Evolutionary conservation across 2,888 invertebrate species (phyloP).

Genomic region (Boloria euphrosyne): DNA sequence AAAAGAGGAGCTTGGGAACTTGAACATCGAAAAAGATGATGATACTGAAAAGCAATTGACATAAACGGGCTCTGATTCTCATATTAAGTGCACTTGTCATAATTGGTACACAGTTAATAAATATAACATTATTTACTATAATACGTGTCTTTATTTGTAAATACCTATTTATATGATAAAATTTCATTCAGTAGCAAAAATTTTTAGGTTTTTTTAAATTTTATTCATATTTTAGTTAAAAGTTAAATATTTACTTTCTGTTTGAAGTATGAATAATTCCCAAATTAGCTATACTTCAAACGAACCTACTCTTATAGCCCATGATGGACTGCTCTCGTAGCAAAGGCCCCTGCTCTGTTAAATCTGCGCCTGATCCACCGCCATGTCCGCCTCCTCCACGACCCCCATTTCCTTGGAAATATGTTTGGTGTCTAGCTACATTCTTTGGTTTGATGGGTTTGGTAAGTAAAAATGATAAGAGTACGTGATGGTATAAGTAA

Average conservation of each 20-base stretch:
- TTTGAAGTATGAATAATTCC: neutral
- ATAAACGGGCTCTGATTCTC: constrained; percentile 61
- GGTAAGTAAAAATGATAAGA: constrained; percentile 50
- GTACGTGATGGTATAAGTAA: neutral
- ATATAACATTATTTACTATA: constrained; percentile 3
- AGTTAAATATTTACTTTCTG: neutral
- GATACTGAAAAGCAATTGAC: constrained; percentile 44
- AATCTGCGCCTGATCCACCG: constrained; percentile 53
- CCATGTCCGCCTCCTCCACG: constrained; percentile 64
- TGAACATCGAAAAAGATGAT: constrained; percentile 38
- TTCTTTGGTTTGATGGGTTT: constrained; percentile 61
- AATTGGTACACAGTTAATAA: constrained; percentile 9
- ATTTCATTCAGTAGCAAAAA: too few relatives aligned
- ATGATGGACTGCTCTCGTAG: constrained; percentile 61
- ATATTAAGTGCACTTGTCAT: neutral
- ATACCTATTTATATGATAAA: too few relatives aligned
- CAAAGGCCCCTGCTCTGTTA: constrained; percentile 59
- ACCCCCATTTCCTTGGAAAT: constrained; percentile 67
- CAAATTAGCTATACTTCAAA: too few relatives aligned
- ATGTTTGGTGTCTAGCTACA: constrained; percentile 51
- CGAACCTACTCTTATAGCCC: constrained; percentile 54
- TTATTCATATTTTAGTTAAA: neutral
- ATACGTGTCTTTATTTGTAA: constrained; percentile 11
- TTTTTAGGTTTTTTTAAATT: too few relatives aligned
- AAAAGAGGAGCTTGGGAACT: constrained; percentile 46